A percentile compares a stretch with the other conserved stretches of the same genome.
phyloP scores from a whole-genome alignment of 2,888 invertebrate species.

The Epsilonema sp. region DNA sequence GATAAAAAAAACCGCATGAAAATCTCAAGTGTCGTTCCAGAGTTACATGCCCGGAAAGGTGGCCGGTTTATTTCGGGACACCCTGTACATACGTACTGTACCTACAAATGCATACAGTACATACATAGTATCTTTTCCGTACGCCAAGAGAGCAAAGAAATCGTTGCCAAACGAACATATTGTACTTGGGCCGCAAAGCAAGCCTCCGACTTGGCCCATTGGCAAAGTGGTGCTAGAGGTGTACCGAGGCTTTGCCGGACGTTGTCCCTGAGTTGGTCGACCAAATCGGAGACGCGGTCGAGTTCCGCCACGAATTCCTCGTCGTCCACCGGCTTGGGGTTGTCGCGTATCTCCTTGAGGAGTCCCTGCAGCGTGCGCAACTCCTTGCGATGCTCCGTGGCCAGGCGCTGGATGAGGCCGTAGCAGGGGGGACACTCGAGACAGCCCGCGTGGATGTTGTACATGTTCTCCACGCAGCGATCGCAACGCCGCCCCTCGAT shows the following conservation, averaged over 20 bases:
- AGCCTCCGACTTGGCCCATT: too few relatives aligned
- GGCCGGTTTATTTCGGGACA: background rate
- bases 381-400: conserved; percentile 51
- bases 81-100: background rate
- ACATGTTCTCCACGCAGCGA: conserved; percentile 87
- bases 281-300: too few relatives aligned
- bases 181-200: too few relatives aligned
- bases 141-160: background rate
- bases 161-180: background rate
- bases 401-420: conserved; percentile 69
- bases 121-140: background rate
- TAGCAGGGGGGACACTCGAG: conserved; percentile 79
- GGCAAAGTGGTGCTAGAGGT: too few relatives aligned
- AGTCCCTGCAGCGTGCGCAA: conserved; percentile 52
- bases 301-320: too few relatives aligned
- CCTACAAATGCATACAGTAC: too few relatives aligned
- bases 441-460: conserved; percentile 51
- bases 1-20: too few relatives aligned
- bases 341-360: too few relatives aligned
- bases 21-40: too few relatives aligned
- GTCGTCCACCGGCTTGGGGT: too few relatives aligned
- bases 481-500: conserved; percentile 85
- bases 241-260: too few relatives aligned
- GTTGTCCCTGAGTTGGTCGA: too few relatives aligned
- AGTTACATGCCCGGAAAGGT: background rate